Evolutionary conservation across 2,797 vertebrate genomes (phyloP).

Genomic region (Siniperca obscura): DNA sequence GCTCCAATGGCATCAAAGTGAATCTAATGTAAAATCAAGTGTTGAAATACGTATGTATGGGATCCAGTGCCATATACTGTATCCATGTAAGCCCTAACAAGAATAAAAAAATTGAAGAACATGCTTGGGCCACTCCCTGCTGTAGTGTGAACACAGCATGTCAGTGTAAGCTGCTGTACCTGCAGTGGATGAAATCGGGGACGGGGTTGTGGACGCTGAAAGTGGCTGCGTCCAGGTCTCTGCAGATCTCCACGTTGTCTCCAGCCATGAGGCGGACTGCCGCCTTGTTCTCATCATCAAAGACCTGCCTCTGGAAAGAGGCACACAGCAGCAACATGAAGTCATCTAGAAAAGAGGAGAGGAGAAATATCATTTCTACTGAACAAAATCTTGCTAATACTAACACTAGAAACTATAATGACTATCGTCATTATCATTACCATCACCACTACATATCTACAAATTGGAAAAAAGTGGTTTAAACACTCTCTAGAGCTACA

Average conservation of each 20-base stretch:
- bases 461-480: background rate
- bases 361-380: background rate
- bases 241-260: conserved; percentile 98
- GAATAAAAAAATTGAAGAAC: background rate
- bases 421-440: background rate
- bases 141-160: background rate
- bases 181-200: conserved; percentile 98
- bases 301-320: conserved; percentile 95
- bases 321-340: conserved; percentile 96
- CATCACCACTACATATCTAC: background rate
- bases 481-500: background rate
- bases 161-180: conserved; percentile 79
- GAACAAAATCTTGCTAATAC: background rate
- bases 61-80: background rate
- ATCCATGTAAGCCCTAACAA: background rate
- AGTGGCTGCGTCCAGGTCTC: conserved; percentile 95
- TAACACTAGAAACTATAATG: background rate
- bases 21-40: conserved; percentile 13
- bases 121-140: background rate
- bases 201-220: conserved; percentile 98
- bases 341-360: conserved; percentile 86
- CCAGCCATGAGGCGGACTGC: conserved; percentile 95
- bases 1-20: conserved; percentile 20
- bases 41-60: background rate
- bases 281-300: conserved; percentile 98